Conservation (phyloP, 2,113 vertebrate species). For the Axis porcinus region DNA sequence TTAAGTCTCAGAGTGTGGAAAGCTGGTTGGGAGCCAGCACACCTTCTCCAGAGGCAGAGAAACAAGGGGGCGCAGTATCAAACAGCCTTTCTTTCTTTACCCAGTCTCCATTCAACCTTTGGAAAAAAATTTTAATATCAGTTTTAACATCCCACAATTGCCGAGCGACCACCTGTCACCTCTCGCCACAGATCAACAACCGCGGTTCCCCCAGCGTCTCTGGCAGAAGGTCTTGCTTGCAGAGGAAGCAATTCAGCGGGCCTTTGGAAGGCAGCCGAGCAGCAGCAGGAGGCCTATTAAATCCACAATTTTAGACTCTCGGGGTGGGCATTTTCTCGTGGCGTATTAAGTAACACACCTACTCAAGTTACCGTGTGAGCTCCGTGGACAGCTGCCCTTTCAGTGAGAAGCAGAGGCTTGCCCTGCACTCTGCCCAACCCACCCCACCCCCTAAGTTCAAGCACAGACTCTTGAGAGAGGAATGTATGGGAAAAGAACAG, state of each 20-base stretch:
- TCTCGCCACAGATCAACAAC: slow-evolving; percentile 23
- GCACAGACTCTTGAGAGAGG: neutral
- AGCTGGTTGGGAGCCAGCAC: slow-evolving; percentile 30
- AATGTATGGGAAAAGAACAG: neutral
- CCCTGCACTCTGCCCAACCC: neutral
- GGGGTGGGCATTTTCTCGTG: slow-evolving; percentile 65
- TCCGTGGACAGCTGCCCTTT: slow-evolving; percentile 65
- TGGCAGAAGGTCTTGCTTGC: slow-evolving; percentile 48
- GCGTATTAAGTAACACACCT: slow-evolving; percentile 74
- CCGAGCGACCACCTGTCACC: slow-evolving; percentile 48
- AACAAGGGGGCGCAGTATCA: neutral
- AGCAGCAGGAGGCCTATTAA: slow-evolving; percentile 63
- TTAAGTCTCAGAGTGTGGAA: slow-evolving; percentile 46
- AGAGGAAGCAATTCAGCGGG: slow-evolving; percentile 35
- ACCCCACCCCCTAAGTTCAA: neutral
- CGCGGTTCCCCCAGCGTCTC: neutral
- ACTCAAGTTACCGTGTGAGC: slow-evolving; percentile 66
- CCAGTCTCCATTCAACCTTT: neutral
- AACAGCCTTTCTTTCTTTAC: neutral
- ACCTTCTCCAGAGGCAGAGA: slow-evolving; percentile 23
- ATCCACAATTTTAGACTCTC: slow-evolving; percentile 62
- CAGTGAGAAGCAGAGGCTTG: neutral
- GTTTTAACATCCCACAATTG: slow-evolving; percentile 33
- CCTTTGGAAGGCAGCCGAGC: slow-evolving; percentile 59
- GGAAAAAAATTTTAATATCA: slow-evolving; percentile 34